A percentile compares a stretch with the other conserved stretches of the same genome.
Evolutionary conservation across 2,888 invertebrate species (phyloP).

Genomic region (Scaptomyza parva): DNA sequence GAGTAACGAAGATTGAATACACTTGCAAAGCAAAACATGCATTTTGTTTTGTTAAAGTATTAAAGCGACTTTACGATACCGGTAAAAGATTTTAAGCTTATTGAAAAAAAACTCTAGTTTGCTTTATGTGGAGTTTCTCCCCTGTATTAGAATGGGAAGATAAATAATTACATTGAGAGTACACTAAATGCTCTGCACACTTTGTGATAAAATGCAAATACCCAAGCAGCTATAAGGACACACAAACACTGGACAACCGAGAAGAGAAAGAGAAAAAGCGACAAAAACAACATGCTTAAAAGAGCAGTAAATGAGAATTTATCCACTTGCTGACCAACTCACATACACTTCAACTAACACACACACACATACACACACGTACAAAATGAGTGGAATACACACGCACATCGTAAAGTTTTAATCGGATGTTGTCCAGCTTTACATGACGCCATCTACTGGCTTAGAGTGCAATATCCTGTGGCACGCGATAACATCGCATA

Average conservation of each 20-base stretch:
- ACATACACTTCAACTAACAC: slow-evolving; percentile 20
- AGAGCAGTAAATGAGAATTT: slow-evolving; percentile 81
- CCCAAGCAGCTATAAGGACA: slow-evolving; percentile 2
- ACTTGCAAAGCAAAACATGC: neutral
- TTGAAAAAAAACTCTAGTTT: neutral
- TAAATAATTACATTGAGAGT: neutral
- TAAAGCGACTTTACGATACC: no score
- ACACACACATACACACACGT: slow-evolving; percentile 7
- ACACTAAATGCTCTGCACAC: neutral
- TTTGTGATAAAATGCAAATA: neutral
- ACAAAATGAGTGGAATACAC: slow-evolving; percentile 56
- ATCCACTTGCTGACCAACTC: slow-evolving; percentile 76
- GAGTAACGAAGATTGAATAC: slow-evolving; percentile 4
- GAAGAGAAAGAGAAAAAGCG: slow-evolving; percentile 47
- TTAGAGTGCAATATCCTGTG: slow-evolving; percentile 81
- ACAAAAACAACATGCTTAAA: slow-evolving; percentile 79
- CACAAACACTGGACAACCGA: slow-evolving; percentile 49
- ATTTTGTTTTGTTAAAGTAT: no score
- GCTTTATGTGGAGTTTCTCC: neutral
- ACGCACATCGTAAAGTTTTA: slow-evolving; percentile 80
- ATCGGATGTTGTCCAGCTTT: slow-evolving; percentile 80
- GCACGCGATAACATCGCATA: slow-evolving; percentile 76
- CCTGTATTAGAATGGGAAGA: neutral
- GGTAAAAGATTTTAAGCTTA: neutral
- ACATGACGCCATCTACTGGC: slow-evolving; percentile 81